Evolutionary conservation across 23 tunicate species (phyloP).

Genomic region (Halocynthia roretzi): DNA sequence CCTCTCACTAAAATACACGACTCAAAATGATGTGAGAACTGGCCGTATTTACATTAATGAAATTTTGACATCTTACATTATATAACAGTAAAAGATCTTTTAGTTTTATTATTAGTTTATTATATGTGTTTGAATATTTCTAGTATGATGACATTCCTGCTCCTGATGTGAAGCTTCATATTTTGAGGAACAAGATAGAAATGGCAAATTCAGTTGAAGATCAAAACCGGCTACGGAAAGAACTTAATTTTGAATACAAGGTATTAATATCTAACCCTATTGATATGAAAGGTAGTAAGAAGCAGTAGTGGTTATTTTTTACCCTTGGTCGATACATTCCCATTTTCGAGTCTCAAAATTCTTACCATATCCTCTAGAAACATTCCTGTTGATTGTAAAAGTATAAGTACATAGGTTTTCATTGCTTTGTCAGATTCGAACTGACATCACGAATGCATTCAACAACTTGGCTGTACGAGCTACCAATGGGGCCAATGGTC

Average conservation of each 20-base stretch:
- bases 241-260: conserved; percentile 49
- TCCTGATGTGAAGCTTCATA: conserved; percentile 73
- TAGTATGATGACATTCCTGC: conserved; percentile 82
- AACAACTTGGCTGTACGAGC: conserved; percentile 44
- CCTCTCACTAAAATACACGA: no score
- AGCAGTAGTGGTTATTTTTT: background rate
- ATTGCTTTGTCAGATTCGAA: conserved; percentile 41
- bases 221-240: conserved; percentile 7
- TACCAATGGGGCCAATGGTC: conserved; percentile 17
- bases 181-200: conserved; percentile 28
- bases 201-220: conserved; percentile 23
- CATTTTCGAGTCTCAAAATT: background rate
- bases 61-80: no score
- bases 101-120: no score
- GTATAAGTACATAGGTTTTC: background rate
- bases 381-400: background rate
- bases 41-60: no score
- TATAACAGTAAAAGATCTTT: no score
- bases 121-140: background rate
- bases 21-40: no score
- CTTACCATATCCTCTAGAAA: background rate
- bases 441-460: conserved; percentile 42
- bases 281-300: background rate
- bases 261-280: conserved; percentile 9
- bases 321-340: background rate